phyloP scores from a whole-genome alignment of 2,888 invertebrate genomes.

The Steinernema scapterisci region DNA sequence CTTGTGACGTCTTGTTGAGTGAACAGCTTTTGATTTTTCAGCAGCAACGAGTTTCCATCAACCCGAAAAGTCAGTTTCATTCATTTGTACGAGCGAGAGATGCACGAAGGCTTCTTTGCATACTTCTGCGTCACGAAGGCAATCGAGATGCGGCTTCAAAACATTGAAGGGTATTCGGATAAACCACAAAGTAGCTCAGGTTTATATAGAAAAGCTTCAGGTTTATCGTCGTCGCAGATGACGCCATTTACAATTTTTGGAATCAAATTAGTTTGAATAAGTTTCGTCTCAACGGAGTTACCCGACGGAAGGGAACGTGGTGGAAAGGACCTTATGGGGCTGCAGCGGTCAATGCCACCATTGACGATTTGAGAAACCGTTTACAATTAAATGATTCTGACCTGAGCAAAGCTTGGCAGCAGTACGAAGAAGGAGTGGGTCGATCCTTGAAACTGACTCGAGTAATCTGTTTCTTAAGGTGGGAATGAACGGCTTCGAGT shows the following conservation, averaged over 20 bases:
- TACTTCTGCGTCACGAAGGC: conserved; percentile 13
- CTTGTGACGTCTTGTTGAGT: neutral
- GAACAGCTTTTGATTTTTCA: neutral
- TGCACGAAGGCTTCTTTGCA: conserved; percentile 23
- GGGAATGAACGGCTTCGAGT: neutral
- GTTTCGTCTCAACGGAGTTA: conserved; percentile 21
- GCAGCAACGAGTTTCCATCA: neutral
- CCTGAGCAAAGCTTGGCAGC: neutral
- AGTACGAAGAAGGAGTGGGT: conserved; percentile 8
- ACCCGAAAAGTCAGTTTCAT: conserved; percentile 21
- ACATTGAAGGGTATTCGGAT: conserved; percentile 8
- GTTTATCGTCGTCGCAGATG: conserved; percentile 18
- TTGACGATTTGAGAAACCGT: neutral
- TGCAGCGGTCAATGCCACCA: neutral
- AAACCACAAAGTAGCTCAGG: neutral
- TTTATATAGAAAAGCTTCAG: neutral
- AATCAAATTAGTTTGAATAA: neutral
- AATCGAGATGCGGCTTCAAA: conserved; percentile 24
- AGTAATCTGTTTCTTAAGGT: neutral
- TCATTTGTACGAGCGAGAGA: conserved; percentile 23
- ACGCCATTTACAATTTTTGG: conserved; percentile 30
- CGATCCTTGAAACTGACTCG: neutral
- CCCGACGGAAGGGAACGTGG: conserved; percentile 7
- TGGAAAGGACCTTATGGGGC: conserved; percentile 14
- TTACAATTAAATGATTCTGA: neutral